Evolutionary conservation across 2,888 invertebrate species (phyloP), one percentile per base, ranked within the genome.

Genomic region (Agriopis aurantiaria): DNA sequence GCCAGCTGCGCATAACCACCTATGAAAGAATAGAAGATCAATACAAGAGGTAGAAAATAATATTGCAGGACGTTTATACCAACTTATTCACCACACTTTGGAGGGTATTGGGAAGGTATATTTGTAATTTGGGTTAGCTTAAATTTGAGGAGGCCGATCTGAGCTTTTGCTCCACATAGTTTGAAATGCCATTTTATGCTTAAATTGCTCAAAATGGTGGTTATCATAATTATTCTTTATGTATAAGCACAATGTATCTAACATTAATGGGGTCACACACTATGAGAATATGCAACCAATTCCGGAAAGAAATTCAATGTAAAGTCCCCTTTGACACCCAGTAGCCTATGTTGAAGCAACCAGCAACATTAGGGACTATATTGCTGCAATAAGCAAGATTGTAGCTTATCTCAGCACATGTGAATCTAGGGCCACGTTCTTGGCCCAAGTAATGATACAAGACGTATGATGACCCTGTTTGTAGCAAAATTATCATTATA

Each of bases 1-100:
- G 95, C 99, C 99, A 99, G 74, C 98, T 98, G 83, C 99, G 97
- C 99, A 99, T 99, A 75, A 99, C 98, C 79, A 98, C 97, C 96
- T 97, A 76, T 0, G 58, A 53, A 57, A 71, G 23, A 46, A 46
- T 14, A 14, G 17, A 9, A n/a, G 9, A 23, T 56, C n/a, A 41
- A 9, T 41, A 14, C 10, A 10, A 43, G 52, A 57, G n/a, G 10
- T 14, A 43, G 7, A n/a, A 11, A 56, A 3, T 10, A 51, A 23
- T 52, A 4, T 14, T 12, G 6, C 0, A 6, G 7, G 0, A 48
- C 12, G 2, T n/a, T 12, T n/a, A 46, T 46, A 12, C 11, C 10
- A 7, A 6, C 49, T 1, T 49, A 51, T 51, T 51, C 48, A 8
- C 51, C 51, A 8, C 10, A 17, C n/a, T 17, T 51, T 51, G 51